A percentile compares a stretch with the other conserved stretches of the same genome.
These are phyloP conservation scores for Catharus fuscescens DNA, from an alignment of 2,113 vertebrate species.

Conservation along the genomic window DNA sequence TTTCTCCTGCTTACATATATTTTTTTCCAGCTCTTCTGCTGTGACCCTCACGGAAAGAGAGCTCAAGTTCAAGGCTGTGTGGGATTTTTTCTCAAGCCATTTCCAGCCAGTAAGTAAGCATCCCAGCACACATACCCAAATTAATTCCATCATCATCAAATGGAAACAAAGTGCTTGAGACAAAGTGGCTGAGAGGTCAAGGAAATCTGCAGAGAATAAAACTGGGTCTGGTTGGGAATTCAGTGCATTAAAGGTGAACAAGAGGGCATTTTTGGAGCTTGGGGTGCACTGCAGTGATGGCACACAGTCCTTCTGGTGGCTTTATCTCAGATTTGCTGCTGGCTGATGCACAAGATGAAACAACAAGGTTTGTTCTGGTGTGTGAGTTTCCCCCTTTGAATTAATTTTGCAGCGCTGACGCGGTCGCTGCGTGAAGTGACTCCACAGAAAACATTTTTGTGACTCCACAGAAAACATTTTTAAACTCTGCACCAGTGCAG, in stretches of 20 bases:
- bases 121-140: constrained; percentile 2
- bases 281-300: background rate
- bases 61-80: background rate
- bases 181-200: constrained; percentile 37
- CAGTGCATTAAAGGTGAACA: background rate
- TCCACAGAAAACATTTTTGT: background rate
- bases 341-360: background rate
- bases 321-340: background rate
- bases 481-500: background rate
- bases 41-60: background rate
- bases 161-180: constrained; percentile 51
- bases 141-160: constrained; percentile 56
- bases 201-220: constrained; percentile 13
- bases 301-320: background rate
- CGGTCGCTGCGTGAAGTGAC: accelerated
- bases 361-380: background rate
- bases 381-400: background rate
- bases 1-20: background rate
- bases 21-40: background rate
- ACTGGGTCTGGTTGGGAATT: background rate
- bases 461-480: background rate
- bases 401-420: background rate
- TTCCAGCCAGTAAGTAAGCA: constrained; percentile 2
- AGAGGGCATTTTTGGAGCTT: background rate
- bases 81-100: constrained; percentile 30